phyloP scores from a whole-genome alignment of 2,888 invertebrate genomes.

The Drosophila birchii region DNA sequence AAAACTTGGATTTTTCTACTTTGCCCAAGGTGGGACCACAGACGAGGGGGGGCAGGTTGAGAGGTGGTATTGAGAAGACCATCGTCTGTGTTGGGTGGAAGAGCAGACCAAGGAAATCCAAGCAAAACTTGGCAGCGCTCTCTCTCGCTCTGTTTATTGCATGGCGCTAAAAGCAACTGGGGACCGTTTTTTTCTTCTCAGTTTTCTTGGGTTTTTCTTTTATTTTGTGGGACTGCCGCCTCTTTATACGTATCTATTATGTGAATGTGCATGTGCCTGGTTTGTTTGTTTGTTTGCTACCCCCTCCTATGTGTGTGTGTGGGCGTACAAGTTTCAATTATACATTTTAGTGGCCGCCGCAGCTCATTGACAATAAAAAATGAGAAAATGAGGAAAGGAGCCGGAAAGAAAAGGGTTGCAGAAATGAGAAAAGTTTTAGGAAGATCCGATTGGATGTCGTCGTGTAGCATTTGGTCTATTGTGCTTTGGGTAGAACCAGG shows the following conservation, averaged over 20 bases:
- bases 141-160: conserved; percentile 69
- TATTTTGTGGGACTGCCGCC: conserved; percentile 25
- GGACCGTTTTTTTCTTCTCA: conserved; percentile 60
- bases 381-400: conserved; percentile 12
- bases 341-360: conserved; percentile 70
- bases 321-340: conserved; percentile 76
- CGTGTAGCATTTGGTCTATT: conserved; percentile 27
- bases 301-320: conserved; percentile 52
- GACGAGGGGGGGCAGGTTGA: conserved; percentile 9
- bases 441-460: conserved; percentile 29
- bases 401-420: conserved; percentile 51
- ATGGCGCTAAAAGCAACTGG: conserved; percentile 72
- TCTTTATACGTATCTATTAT: conserved; percentile 30
- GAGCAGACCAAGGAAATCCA: conserved; percentile 61
- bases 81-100: conserved; percentile 23
- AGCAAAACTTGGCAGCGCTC: conserved; percentile 56
- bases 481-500: not conserved
- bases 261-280: conserved; percentile 24
- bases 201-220: not conserved
- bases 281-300: conserved; percentile 14
- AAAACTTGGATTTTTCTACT: conserved; percentile 60
- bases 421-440: conserved; percentile 68
- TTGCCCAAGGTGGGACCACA: conserved; percentile 63
- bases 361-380: conserved; percentile 65
- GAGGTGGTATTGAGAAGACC: conserved; percentile 11